These are phyloP conservation scores for Chouioia cunea DNA, from an alignment of 2,888 invertebrate genomes.

Conservation along the genomic window DNA sequence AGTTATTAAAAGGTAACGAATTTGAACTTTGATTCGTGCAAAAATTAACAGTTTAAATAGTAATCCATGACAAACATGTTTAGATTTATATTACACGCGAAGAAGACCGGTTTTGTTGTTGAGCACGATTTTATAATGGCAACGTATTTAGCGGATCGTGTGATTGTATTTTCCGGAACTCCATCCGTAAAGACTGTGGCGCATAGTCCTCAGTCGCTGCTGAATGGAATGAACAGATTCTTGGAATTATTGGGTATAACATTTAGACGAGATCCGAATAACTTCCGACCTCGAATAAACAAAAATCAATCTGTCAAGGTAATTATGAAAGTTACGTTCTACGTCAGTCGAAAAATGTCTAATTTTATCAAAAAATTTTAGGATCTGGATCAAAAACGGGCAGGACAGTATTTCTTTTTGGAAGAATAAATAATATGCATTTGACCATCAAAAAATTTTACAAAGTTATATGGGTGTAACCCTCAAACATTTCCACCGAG, in stretches of 20 bases:
- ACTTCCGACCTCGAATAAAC: slow-evolving; percentile 98
- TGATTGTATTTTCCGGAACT: slow-evolving; percentile 96
- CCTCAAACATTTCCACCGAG: too few relatives aligned
- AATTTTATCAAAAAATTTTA: slow-evolving; percentile 62
- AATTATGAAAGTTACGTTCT: slow-evolving; percentile 41
- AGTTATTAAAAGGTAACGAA: slow-evolving; percentile 90
- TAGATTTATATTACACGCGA: slow-evolving; percentile 97
- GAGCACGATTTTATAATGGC: slow-evolving; percentile 99
- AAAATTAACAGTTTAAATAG: slow-evolving; percentile 14
- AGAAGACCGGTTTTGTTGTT: slow-evolving; percentile 99
- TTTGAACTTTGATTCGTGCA: slow-evolving; percentile 19
- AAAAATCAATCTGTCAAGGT: slow-evolving; percentile 96
- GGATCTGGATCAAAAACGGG: slow-evolving; percentile 97
- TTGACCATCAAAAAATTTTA: too few relatives aligned
- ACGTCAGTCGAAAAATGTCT: neutral
- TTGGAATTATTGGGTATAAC: slow-evolving; percentile 95
- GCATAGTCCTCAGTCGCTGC: slow-evolving; percentile 90
- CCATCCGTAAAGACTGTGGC: slow-evolving; percentile 93
- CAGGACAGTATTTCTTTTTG: slow-evolving; percentile 98
- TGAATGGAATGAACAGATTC: slow-evolving; percentile 99
- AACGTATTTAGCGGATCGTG: slow-evolving; percentile 97
- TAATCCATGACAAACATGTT: slow-evolving; percentile 48
- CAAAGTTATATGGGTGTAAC: too few relatives aligned
- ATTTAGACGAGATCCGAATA: slow-evolving; percentile 98
- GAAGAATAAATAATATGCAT: too few relatives aligned